Evolutionary conservation across 2,888 invertebrate genomes (phyloP), one percentile per base, ranked within the genome.

Genomic region (Spilarctia lutea): DNA sequence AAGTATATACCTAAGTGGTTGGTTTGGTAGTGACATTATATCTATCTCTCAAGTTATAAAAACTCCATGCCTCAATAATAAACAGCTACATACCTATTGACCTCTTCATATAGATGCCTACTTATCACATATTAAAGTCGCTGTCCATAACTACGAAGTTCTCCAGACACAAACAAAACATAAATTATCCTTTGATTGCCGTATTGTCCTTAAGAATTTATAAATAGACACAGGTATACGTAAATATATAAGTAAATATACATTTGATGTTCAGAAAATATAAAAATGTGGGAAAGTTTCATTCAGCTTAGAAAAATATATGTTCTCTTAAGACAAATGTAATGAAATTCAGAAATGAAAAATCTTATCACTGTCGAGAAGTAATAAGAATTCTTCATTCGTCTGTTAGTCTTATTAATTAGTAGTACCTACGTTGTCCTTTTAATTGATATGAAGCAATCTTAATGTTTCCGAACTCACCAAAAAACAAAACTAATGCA

Each of bases 401-500:
- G 33, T 42, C 67, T 48, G 63, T 68, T 20, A 24, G 56, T 71
- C 63, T 75, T 65, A 68, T 77, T 74, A 77, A 82, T 79, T 74
- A 78, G 52, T 72, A 48, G 68, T 75, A n/a, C n/a, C n/a, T n/a
- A 63, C 68, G 72, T 68, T 78, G 71, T 74, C 77, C 69, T 68
- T 39, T 56, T 52, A 67, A 63, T 71, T 66, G 65, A 24, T 66
- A 33, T n/a, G 4, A 65, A 35, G 33, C 35, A 65, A 42, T 63
- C 35, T 67, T 65, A 35, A 74, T 65, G 35, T 67, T 35, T 52
- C 24, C 63, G 52, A 75, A 87, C 89, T 89, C 83, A 90, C 90
- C 85, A 79, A 83, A 69, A 83, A 82, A 82, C 74, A 82, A 84
- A 81, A 75, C 80, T 78, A 76, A 81, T 71, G 75, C 83, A 75